These are phyloP conservation scores for Gadus chalcogrammus DNA, from an alignment of 2,113 vertebrate species.

Conservation along the genomic window DNA sequence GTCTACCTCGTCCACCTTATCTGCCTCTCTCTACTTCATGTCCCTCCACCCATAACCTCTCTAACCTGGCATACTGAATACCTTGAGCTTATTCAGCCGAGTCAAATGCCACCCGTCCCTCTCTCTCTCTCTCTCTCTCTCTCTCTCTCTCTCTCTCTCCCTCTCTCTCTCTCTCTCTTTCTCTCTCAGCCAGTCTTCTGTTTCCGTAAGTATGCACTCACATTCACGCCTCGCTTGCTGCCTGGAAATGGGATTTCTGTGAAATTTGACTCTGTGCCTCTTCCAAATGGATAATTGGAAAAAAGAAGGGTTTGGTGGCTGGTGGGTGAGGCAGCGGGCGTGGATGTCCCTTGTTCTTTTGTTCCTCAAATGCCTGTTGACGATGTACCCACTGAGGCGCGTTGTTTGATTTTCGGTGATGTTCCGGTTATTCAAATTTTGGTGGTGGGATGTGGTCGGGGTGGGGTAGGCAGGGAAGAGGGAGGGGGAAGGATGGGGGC, in stretches of 20 bases:
- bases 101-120: conserved; percentile 86
- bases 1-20: background rate
- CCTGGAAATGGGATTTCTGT: conserved; percentile 72
- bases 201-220: conserved; percentile 83
- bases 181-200: conserved; percentile 83
- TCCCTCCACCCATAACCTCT: conserved; percentile 67
- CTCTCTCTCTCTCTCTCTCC: background rate
- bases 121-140: conserved; percentile 22
- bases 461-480: conserved; percentile 17
- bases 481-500: conserved; percentile 18
- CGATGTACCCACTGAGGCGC: conserved; percentile 11
- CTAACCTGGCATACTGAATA: conserved; percentile 81
- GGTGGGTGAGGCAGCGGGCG: conserved; percentile 17
- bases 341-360: conserved; percentile 20
- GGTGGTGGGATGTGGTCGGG: no score
- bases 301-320: conserved; percentile 38
- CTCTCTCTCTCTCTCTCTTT: background rate
- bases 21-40: conserved; percentile 39
- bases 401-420: conserved; percentile 15
- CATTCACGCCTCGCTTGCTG: conserved; percentile 83
- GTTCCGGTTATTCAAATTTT: conserved; percentile 46
- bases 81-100: conserved; percentile 97
- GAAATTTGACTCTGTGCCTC: conserved; percentile 48
- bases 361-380: conserved; percentile 25
- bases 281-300: conserved; percentile 64